Percentiles rank a stretch among this genome's conserved stretches.
Evolutionary conservation across 2,888 invertebrate genomes (phyloP).

Genomic region (Orchestes rusci): DNA sequence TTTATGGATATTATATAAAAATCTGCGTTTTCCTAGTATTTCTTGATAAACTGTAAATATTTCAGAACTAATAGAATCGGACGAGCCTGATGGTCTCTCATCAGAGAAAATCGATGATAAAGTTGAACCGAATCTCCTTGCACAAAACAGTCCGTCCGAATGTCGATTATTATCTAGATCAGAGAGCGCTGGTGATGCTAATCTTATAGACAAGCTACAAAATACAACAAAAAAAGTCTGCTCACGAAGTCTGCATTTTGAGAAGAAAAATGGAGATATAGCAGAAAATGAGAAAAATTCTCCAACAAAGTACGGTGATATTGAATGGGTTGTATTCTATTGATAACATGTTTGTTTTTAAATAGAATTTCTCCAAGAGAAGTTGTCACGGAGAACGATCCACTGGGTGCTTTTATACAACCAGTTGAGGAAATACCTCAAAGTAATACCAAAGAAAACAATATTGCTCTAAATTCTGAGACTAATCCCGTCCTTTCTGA

Average conservation of each 20-base stretch:
- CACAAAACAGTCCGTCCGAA: slow-evolving; percentile 53
- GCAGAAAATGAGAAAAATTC: slow-evolving; percentile 43
- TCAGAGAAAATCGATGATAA: slow-evolving; percentile 18
- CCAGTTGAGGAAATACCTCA: slow-evolving; percentile 29
- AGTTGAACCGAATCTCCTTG: slow-evolving; percentile 9
- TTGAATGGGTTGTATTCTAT: not conserved
- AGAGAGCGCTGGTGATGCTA: slow-evolving; percentile 73
- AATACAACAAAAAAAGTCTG: slow-evolving; percentile 47
- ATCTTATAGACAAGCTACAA: slow-evolving; percentile 64
- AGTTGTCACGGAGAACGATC: slow-evolving; percentile 87
- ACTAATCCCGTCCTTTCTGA: slow-evolving; percentile 46
- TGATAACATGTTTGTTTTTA: no score
- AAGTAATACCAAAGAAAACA: slow-evolving; percentile 24
- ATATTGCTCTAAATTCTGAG: slow-evolving; percentile 33
- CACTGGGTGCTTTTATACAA: slow-evolving; percentile 70
- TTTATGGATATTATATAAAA: no score
- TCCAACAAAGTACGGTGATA: slow-evolving; percentile 47
- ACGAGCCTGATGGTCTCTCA: slow-evolving; percentile 21
- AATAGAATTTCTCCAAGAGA: slow-evolving; percentile 71
- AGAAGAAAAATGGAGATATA: slow-evolving; percentile 39
- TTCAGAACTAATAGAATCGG: slow-evolving; percentile 15
- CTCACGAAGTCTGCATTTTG: slow-evolving; percentile 52
- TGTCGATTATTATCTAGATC: slow-evolving; percentile 54
- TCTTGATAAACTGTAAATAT: no score
- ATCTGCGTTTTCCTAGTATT: no score